A percentile compares a stretch with the other conserved stretches of the same genome.
phyloP scores from a whole-genome alignment of 2,888 invertebrate species.

The Drosophila histrio region DNA sequence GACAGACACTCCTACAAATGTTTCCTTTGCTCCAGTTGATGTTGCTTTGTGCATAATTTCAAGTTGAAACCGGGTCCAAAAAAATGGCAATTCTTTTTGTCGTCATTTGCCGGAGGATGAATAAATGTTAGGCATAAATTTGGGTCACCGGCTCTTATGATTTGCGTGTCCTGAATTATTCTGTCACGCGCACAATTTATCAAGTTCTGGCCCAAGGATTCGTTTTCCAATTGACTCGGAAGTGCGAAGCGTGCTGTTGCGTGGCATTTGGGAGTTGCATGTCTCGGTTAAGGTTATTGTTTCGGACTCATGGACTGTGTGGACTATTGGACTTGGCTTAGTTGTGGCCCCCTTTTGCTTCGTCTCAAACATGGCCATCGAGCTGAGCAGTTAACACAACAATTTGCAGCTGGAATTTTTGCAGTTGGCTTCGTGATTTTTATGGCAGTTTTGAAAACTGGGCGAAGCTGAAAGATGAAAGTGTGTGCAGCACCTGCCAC shows the following conservation, averaged over 20 bases:
- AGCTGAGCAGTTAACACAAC: constrained; percentile 46
- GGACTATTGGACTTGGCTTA: neutral
- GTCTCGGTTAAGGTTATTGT: constrained; percentile 1
- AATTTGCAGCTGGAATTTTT: constrained; percentile 43
- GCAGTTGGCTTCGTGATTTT: constrained; percentile 26
- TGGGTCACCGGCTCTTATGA: constrained; percentile 32
- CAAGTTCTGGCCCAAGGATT: constrained; percentile 26
- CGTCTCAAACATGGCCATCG: neutral
- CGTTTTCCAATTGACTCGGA: constrained; percentile 14
- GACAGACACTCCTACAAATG: neutral
- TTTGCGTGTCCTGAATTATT: constrained; percentile 54
- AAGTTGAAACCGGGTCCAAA: constrained; percentile 6
- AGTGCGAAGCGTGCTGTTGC: constrained; percentile 31
- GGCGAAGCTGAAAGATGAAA: neutral
- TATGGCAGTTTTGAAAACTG: constrained; percentile 18
- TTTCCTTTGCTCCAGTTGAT: neutral
- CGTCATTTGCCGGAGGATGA: constrained; percentile 7
- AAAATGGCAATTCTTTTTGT: neutral
- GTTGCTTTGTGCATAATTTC: neutral
- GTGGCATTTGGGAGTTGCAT: constrained; percentile 19
- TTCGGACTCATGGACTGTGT: neutral
- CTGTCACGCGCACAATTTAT: constrained; percentile 38
- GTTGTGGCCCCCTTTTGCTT: neutral
- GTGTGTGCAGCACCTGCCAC: constrained; percentile 57
- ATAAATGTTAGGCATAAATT: constrained; percentile 19